A percentile compares a stretch with the other conserved stretches of the same genome.
phyloP scores from a whole-genome alignment of 2,797 vertebrate genomes.

The Dipus sagitta region DNA sequence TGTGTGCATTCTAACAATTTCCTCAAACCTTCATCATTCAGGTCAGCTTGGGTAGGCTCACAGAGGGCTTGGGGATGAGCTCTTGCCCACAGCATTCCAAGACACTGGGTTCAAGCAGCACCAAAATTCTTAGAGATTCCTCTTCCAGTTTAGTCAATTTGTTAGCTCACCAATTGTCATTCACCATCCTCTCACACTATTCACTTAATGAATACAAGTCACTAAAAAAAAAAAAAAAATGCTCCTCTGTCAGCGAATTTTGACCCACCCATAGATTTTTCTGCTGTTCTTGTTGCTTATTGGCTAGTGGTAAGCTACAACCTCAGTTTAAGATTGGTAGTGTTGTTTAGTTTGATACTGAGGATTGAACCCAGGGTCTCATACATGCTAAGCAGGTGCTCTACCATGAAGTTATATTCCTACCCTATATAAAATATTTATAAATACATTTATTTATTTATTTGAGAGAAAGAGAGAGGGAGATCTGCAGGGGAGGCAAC shows the following conservation, averaged over 20 bases:
- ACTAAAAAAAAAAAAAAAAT: neutral
- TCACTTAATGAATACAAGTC: neutral
- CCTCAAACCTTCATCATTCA: neutral
- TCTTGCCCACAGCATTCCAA: neutral
- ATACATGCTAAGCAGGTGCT: neutral
- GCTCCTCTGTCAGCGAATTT: neutral
- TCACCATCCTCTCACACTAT: neutral
- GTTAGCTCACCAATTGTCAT: neutral
- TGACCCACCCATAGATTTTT: neutral
- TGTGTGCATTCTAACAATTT: neutral
- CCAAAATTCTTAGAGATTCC: neutral
- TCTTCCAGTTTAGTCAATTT: slow-evolving; percentile 2
- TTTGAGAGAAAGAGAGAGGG: no score
- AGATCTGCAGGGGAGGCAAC: no score
- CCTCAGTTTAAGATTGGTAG: neutral
- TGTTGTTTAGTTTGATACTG: neutral
- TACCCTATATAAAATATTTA: neutral
- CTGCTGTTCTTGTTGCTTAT: neutral
- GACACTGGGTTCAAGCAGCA: neutral
- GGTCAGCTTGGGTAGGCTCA: neutral
- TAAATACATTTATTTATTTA: neutral
- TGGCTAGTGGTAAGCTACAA: neutral
- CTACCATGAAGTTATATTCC: neutral
- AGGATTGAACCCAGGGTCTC: neutral
- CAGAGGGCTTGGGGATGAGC: neutral